Evolutionary conservation across 2,113 vertebrate species (phyloP), one percentile per base, ranked within the genome.

Genomic region (Cyanoderma ruficeps): DNA sequence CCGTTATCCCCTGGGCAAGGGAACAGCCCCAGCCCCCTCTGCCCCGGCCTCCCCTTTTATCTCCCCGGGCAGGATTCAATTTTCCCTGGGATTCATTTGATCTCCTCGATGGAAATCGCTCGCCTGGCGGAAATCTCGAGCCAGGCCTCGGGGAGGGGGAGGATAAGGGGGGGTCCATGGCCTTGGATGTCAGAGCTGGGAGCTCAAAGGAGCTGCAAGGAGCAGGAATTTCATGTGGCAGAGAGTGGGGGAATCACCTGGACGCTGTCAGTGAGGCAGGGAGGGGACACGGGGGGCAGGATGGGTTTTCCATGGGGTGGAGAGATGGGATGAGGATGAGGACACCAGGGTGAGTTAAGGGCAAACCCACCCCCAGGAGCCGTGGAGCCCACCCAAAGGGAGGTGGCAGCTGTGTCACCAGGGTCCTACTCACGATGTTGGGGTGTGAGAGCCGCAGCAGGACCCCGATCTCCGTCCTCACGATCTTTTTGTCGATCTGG

Each of bases 401-500:
- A 63, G 83, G 70, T n/a, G 77, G 3, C 42, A 63, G 56, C 83
- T 1, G 39, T 10, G 47, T 6, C 63, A 1, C 3, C 0, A 13
- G 37, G 83, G 9, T 37, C 1, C 1, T 59, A 97, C 98, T 99
- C 93, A 99, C 98, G 5, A 99, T 99, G 87, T 99, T 98, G 25
- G 98, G 98, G 90, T 99, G 99, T 0, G 98, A 99, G 12, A 99
- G 98, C 37, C 98, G 97, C 92, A 99, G 96, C 96, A 99, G 94
- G 77, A 99, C 98, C 35, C 98, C 98, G 2, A 99, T 99, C 95
- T 99, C 99, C 0, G 98, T 99, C 55, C 98, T 97, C 61, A 99
- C 98, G 0, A 99, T 99, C 97, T 99, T 99, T 89, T 98, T 99
- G 95, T 99, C 98, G 3, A 99, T 99, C 98, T 99, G 94, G 64